Evolutionary conservation across 2,888 invertebrate species (phyloP), one percentile per base, ranked within the genome.

Genomic region (Lomographa bimaculata): DNA sequence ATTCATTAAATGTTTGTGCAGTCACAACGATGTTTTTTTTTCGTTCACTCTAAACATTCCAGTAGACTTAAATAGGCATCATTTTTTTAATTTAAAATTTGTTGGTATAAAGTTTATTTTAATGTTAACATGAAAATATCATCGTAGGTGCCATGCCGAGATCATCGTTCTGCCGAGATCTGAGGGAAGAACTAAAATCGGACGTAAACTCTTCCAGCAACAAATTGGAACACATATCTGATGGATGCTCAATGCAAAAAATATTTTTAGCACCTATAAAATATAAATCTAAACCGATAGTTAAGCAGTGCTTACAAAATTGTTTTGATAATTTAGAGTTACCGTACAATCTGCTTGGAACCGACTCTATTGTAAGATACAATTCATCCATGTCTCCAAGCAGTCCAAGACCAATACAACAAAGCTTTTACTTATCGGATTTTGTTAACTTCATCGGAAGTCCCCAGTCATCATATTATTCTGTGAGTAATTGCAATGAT

Each of bases 101-200:
- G n/a, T n/a, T n/a, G n/a, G n/a, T n/a, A n/a, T n/a, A n/a, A 25
- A 14, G 18, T 34, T 39, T 3, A 46, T 45, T 50, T 20, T 33
- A 54, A 20, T 36, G 21, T 36, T 36, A 60, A 57, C 35, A 58
- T 49, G 57, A 65, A 69, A 66, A 60, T 64, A 47, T 66, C 50
- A 51, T 73, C 83, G 63, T 81, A 87, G 86, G 86, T 85, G 53
- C 57, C 56, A 64, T 59, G 71, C 67, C 50, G 74, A 64, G 67
- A 40, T 62, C 70, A 71, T 75, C 72, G 72, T 57, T 56, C 54
- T 62, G 45, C 49, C 71, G 77, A 76, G 77, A 78, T 33, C 43
- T 75, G 39, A 58, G 52, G 28, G 68, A 72, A 63, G 68, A 71
- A 8, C 66, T 65, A 63, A 71, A 60, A 50, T 47, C 43, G 48